Base-by-base conservation (phyloP, 2,888 invertebrate species). In the Luffia ferchaultella region DNA sequence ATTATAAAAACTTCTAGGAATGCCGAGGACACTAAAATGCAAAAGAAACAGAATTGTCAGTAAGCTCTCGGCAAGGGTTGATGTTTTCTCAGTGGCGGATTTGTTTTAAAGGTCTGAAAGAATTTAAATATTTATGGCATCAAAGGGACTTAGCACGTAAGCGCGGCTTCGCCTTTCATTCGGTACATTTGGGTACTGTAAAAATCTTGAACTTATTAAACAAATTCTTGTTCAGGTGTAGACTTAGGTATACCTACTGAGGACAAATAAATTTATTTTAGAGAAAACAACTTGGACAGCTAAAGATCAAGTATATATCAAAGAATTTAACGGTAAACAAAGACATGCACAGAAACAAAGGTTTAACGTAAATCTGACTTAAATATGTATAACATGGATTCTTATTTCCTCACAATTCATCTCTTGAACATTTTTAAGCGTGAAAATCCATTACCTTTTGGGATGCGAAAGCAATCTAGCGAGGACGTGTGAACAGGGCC, bases 401-500 rank as follows among this genome's bases (percentile, higher is more conserved):
- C 5, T 30, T 30, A 3, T 30, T 30, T 30, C 30, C 3, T 3
- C 65, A 67, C 65, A 68, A 67, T 68, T 67, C 62, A 64, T 70
- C 65, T 67, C 67, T 60, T 56, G 54, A 56, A 48, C 54, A 53
- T 53, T 59, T 58, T 53, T 44, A 40, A 56, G 56, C 60, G 61
- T 65, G 51, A 68, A 67, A 70, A 64, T 63, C 59, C 62, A 58
- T 67, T 65, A 57, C 65, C 64, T 63, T 58, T 60, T 62, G 58
- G 59, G 60, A 65, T 63, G 62, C 59, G 62, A 65, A 65, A 70
- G 72, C 67, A 68, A 70, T 73, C 67, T 66, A 65, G 66, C 63
- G 68, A 60, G 60, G 70, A 60, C 73, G 72, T 74, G 74, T 62
- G 75, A 75, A 73, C 62, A 56, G 55, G 58, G 57, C 57, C 75